phyloP scores from a whole-genome alignment of 2,113 vertebrate genomes.

The Chamaea fasciata region DNA sequence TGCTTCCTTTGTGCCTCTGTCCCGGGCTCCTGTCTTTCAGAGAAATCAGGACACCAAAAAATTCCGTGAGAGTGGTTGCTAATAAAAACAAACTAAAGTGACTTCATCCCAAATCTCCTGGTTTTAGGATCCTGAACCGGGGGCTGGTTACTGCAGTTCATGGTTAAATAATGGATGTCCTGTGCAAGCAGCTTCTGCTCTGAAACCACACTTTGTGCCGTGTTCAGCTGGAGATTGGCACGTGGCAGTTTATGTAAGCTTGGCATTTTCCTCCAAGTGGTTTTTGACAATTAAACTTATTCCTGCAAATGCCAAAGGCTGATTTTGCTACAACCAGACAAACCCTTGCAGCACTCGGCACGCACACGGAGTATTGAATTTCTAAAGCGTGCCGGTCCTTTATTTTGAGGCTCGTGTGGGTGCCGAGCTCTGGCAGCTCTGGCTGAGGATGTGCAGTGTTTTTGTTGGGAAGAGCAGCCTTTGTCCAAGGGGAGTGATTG shows the following conservation, averaged over 20 bases:
- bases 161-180: not conserved
- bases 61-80: not conserved
- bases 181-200: not conserved
- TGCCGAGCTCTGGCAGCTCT: rapidly evolving
- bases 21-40: not conserved
- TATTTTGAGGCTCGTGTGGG: not conserved
- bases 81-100: not conserved
- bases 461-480: not conserved
- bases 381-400: not conserved
- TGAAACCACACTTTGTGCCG: not conserved
- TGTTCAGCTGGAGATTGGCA: not conserved
- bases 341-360: not conserved
- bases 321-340: not conserved
- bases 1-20: not conserved
- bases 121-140: not conserved
- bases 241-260: not conserved
- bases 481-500: rapidly evolving
- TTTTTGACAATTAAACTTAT: not conserved
- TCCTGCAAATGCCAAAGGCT: not conserved
- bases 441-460: not conserved
- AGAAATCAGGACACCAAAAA: not conserved
- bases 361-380: rapidly evolving
- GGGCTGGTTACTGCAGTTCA: not conserved
- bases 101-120: not conserved
- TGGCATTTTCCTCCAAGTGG: not conserved